Conservation (phyloP, 1,140 invertebrate species). For the Drosophila fuyamai region DNA sequence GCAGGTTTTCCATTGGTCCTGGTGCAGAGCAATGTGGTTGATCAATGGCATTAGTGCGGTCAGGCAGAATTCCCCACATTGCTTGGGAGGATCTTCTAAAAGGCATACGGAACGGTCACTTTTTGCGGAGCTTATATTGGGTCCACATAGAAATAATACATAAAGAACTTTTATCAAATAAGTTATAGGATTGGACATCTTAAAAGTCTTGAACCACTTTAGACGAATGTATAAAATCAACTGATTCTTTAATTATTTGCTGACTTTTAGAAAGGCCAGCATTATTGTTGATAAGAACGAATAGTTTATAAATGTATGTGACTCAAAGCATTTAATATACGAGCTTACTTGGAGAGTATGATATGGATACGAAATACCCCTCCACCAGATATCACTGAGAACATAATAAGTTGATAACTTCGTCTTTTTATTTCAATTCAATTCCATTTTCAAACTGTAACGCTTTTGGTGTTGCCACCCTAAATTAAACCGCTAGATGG, state of each 20-base stretch:
- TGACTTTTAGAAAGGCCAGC: too few species aligned
- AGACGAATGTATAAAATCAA: not conserved
- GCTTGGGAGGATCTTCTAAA: not conserved
- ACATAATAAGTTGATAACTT: not conserved
- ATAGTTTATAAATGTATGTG: too few species aligned
- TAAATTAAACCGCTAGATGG: conserved; percentile 23
- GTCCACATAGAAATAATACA: not conserved
- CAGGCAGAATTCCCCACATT: conserved; percentile 12
- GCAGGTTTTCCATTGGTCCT: conserved; percentile 10
- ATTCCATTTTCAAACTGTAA: conserved; percentile 21
- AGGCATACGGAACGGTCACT: too few species aligned
- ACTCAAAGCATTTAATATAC: not conserved
- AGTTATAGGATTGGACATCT: not conserved
- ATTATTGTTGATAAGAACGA: too few species aligned
- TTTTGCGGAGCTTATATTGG: too few species aligned
- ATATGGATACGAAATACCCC: not conserved
- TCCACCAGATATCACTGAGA: not conserved
- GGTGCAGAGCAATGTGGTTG: conserved; percentile 9
- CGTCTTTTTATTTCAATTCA: too few species aligned
- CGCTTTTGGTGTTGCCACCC: conserved; percentile 28
- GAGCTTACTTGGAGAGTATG: too few species aligned
- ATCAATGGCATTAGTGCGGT: conserved; percentile 4
- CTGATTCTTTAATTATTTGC: not conserved
- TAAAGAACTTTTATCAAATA: not conserved
- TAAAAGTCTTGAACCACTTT: not conserved